Evolutionary conservation across 2,888 invertebrate genomes (phyloP).

Genomic region (Dysmachus trigonus): DNA sequence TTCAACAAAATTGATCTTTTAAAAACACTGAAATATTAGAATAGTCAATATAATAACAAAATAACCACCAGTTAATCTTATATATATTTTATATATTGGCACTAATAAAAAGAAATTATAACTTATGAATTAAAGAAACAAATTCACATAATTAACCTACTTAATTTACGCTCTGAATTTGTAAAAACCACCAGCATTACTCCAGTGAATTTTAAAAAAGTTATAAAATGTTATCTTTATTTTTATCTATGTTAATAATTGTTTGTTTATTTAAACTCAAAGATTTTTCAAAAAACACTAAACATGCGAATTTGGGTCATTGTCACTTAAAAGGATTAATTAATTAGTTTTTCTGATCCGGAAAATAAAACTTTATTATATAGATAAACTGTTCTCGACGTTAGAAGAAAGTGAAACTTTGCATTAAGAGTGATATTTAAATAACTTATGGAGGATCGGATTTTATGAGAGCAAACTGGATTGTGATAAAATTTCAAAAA

Average conservation of each 20-base stretch:
- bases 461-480: neutral
- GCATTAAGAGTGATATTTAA: too few relatives aligned
- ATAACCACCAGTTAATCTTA: too few relatives aligned
- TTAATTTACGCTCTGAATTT: too few relatives aligned
- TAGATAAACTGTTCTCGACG: neutral
- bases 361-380: neutral
- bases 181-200: neutral
- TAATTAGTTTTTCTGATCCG: neutral
- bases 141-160: neutral
- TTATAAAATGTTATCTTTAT: neutral
- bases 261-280: neutral
- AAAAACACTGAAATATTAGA: too few relatives aligned
- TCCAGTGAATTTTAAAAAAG: neutral
- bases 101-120: too few relatives aligned
- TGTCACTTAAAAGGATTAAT: neutral
- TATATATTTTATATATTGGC: too few relatives aligned
- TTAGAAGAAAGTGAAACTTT: neutral
- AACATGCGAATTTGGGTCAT: neutral
- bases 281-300: neutral
- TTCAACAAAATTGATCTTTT: too few relatives aligned
- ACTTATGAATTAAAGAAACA: too few relatives aligned
- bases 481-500: neutral
- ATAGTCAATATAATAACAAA: too few relatives aligned
- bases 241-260: neutral
- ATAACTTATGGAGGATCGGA: too few relatives aligned